Conservation (phyloP, 2,888 invertebrate species). For the Nebria brevicollis region DNA sequence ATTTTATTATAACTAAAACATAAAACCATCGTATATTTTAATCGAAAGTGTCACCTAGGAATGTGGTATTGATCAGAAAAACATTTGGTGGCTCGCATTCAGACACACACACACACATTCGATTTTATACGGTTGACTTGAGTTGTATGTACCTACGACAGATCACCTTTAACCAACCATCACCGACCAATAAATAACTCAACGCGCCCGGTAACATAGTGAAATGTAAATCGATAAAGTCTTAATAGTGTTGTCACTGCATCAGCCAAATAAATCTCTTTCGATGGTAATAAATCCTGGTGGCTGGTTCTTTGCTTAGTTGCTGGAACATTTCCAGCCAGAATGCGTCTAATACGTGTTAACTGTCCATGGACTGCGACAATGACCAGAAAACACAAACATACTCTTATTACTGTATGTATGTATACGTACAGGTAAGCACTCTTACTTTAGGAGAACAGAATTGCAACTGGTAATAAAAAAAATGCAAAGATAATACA, state of each 20-base stretch:
- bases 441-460: too few relatives aligned
- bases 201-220: conserved; percentile 22
- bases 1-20: neutral
- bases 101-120: neutral
- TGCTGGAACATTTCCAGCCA: conserved; percentile 4
- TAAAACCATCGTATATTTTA: neutral
- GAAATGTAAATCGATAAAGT: conserved; percentile 38
- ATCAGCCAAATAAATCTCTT: conserved; percentile 31
- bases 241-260: conserved; percentile 41
- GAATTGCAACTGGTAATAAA: too few relatives aligned
- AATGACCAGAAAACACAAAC: conserved; percentile 28
- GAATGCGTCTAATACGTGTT: conserved; percentile 20
- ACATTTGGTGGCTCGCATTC: neutral
- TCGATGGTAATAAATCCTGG: conserved; percentile 21
- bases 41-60: neutral
- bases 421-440: neutral
- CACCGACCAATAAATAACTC: conserved; percentile 35
- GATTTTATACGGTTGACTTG: neutral
- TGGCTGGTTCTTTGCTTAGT: neutral
- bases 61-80: conserved; percentile 4
- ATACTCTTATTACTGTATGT: too few relatives aligned
- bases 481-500: too few relatives aligned
- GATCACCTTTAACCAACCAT: conserved; percentile 12
- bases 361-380: conserved; percentile 5
- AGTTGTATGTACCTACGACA: neutral